Percentiles rank a stretch among this genome's conserved stretches.
phyloP scores from a whole-genome alignment of 2,113 vertebrate genomes.

The Gymnogyps californianus region DNA sequence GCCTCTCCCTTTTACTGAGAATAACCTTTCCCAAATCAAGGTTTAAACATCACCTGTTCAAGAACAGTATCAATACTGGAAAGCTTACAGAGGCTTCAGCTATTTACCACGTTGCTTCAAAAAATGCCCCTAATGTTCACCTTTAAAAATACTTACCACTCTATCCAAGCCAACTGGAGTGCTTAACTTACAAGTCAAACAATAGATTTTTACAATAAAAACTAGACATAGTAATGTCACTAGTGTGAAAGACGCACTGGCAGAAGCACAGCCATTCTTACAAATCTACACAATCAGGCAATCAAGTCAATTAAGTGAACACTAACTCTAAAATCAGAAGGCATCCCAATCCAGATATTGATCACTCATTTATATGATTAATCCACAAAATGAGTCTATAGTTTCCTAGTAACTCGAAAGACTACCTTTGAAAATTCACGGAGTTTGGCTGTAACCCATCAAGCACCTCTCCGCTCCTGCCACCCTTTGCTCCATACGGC shows the following conservation, averaged over 20 bases:
- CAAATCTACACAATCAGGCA: neutral
- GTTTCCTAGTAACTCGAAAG: neutral
- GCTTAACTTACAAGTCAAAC: neutral
- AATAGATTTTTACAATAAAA: neutral
- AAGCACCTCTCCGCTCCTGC: neutral
- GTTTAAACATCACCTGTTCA: neutral
- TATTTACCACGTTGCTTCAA: neutral
- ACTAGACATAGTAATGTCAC: neutral
- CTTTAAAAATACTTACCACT: neutral
- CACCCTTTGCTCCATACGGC: fast-evolving
- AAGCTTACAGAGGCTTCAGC: neutral
- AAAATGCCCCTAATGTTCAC: neutral
- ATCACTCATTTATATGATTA: neutral
- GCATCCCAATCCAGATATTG: neutral
- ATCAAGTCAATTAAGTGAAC: neutral
- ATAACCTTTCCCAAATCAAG: neutral
- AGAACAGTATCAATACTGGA: neutral
- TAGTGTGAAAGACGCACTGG: neutral
- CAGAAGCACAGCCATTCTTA: neutral
- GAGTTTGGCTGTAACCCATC: neutral
- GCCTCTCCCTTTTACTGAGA: neutral
- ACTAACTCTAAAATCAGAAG: neutral
- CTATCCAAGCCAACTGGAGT: neutral
- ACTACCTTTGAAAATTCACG: neutral
- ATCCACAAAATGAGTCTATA: neutral